These are phyloP conservation scores for Sebastes minor DNA, from an alignment of 2,797 vertebrate genomes.

Conservation along the genomic window DNA sequence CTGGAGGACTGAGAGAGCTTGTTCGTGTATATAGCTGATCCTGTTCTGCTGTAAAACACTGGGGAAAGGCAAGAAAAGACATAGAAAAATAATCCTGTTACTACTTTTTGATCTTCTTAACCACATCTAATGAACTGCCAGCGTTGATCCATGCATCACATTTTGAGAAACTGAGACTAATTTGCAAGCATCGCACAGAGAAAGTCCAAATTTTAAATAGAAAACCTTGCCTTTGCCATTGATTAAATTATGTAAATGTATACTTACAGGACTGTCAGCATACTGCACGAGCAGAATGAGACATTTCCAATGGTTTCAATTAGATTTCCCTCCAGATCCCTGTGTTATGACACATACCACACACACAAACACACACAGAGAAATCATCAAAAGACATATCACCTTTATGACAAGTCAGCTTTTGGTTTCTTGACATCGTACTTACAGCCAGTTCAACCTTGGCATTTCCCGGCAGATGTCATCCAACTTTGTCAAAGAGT, in stretches of 20 bases:
- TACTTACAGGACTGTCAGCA: slow-evolving; percentile 95
- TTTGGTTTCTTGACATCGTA: slow-evolving; percentile 18
- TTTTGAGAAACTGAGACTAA: background rate
- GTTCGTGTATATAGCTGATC: slow-evolving; percentile 89
- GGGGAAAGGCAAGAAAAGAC: slow-evolving; percentile 18
- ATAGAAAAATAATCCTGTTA: background rate
- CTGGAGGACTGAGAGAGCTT: slow-evolving; percentile 88
- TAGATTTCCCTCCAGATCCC: slow-evolving; percentile 93
- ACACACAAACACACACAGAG: background rate
- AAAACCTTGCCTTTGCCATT: background rate
- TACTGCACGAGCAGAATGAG: slow-evolving; percentile 90
- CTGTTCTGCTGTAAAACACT: slow-evolving; percentile 92
- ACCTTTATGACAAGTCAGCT: slow-evolving; percentile 17
- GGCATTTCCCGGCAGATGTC: slow-evolving; percentile 94
- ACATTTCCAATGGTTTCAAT: slow-evolving; percentile 90
- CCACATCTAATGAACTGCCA: slow-evolving; percentile 1
- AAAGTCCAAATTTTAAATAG: background rate
- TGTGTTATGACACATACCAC: slow-evolving; percentile 48
- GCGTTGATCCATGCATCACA: background rate
- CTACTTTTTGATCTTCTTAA: background rate
- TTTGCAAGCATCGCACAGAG: background rate
- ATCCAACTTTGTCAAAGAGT: slow-evolving; percentile 87
- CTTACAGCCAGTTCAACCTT: slow-evolving; percentile 94
- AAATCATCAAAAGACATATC: slow-evolving; percentile 8
- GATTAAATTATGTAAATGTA: slow-evolving; percentile 8